Evolutionary conservation across 2,797 vertebrate genomes (phyloP), one percentile per base, ranked within the genome.

Genomic region (Micropoecilia bifurca): DNA sequence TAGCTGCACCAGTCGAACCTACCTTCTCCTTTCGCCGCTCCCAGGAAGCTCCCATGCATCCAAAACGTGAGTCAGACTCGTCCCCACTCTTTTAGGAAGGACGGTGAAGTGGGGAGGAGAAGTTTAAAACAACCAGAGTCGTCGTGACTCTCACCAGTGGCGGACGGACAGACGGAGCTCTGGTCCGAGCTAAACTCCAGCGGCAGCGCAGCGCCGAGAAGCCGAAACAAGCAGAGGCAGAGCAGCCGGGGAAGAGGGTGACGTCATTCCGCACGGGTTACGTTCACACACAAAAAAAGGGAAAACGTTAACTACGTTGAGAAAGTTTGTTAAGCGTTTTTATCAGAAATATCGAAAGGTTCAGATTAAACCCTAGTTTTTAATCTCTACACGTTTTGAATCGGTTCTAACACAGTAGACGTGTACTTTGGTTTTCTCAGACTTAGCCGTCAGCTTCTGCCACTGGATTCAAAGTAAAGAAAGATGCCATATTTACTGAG

Each of bases 31-130:
- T 88, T 94, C 92, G 85, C 89, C 89, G 92, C 86, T 92, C 91
- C 94, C 90, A 87, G 87, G 89, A 77, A 90, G 91, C 95, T 96
- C 95, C 94, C 95, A 93, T 94, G 90, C 93, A 94, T 94, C 86
- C 88, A 93, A 88, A 83, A 91, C 85, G 39, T 85, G 39, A 80
- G 78, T 13, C 22, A 81, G 85, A 85, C 79, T 2, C 89, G 83
- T 57, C 22, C 48, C 57, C 83, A 36, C 87, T 77, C 80, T 73
- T 30, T 73, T 77, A 75, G 85, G 18, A 79, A 61, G 85, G 33
- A 16, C 22, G 66, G 18, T 20, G 55, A 72, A 76, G 30, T 0
- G 71, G 45, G 10, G 16, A 3, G 20, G 13, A 41, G 86, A 91
- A 93, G 88, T 92, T 89, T 4, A 30, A 33, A 59, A 55, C 45